A percentile compares a stretch with the other conserved stretches of the same genome.
These are phyloP conservation scores for Andrena trimmerana DNA, from an alignment of 2,888 invertebrate genomes.

Conservation along the genomic window DNA sequence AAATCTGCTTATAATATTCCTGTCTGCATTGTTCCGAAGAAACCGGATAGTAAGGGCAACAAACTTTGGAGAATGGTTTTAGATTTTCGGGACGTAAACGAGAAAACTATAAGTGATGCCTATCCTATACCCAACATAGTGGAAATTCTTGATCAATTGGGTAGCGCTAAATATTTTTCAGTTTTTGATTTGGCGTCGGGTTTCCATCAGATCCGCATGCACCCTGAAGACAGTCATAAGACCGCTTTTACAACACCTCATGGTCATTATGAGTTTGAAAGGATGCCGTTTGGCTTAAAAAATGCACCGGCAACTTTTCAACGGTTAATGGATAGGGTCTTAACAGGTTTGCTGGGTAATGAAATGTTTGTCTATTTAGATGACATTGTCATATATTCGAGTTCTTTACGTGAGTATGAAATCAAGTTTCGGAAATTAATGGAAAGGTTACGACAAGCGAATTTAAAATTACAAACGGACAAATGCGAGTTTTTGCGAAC, in stretches of 20 bases:
- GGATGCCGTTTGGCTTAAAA: slow-evolving; percentile 15
- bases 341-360: not conserved
- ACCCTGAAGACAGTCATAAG: not conserved
- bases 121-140: slow-evolving; percentile 11
- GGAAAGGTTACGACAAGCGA: slow-evolving; percentile 2
- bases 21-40: not conserved
- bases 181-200: slow-evolving; percentile 4
- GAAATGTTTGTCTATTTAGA: slow-evolving; percentile 14
- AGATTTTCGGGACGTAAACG: not conserved
- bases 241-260: slow-evolving; percentile 11
- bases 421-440: slow-evolving; percentile 8
- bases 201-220: slow-evolving; percentile 13
- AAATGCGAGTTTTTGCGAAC: slow-evolving; percentile 1
- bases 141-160: slow-evolving; percentile 13
- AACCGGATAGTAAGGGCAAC: slow-evolving; percentile 1
- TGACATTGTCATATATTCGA: slow-evolving; percentile 6
- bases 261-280: slow-evolving; percentile 14
- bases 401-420: slow-evolving; percentile 1
- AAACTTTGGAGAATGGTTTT: slow-evolving; percentile 6
- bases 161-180: slow-evolving; percentile 9
- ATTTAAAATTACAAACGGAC: slow-evolving; percentile 1
- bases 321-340: slow-evolving; percentile 6
- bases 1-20: not conserved
- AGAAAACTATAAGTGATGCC: slow-evolving; percentile 1
- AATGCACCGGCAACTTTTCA: slow-evolving; percentile 8